Conservation (phyloP, 2,888 invertebrate species). For the Thera britannica region DNA sequence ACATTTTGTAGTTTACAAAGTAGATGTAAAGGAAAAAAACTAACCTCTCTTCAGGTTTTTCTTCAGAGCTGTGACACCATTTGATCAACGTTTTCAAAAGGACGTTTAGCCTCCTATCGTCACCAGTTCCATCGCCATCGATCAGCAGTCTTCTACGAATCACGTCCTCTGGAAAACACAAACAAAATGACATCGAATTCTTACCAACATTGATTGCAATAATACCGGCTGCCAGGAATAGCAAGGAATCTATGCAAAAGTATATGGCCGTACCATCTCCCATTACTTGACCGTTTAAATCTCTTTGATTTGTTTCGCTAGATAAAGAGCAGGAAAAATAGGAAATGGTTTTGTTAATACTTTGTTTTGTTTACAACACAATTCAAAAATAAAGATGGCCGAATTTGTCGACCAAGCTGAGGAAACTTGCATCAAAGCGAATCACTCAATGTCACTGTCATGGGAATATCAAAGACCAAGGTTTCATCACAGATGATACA, state of each 20-base stretch:
- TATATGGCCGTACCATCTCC: conserved; percentile 51
- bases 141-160: conserved; percentile 95
- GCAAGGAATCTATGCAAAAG: neutral
- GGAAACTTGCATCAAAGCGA: no score
- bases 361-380: no score
- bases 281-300: conserved; percentile 40
- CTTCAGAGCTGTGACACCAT: conserved; percentile 89
- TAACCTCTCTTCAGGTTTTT: conserved; percentile 88
- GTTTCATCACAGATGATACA: no score
- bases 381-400: no score
- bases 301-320: no score
- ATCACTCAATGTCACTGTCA: no score
- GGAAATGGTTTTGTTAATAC: no score
- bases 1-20: no score
- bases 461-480: no score
- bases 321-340: no score
- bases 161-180: conserved; percentile 91
- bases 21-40: conserved; percentile 21
- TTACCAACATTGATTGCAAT: neutral
- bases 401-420: no score
- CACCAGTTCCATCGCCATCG: conserved; percentile 98
- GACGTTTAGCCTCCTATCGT: conserved; percentile 94
- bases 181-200: neutral
- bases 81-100: conserved; percentile 93
- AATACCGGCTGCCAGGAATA: no score